Conservation (phyloP, 2,113 vertebrate species). For the Sturnira hondurensis region DNA sequence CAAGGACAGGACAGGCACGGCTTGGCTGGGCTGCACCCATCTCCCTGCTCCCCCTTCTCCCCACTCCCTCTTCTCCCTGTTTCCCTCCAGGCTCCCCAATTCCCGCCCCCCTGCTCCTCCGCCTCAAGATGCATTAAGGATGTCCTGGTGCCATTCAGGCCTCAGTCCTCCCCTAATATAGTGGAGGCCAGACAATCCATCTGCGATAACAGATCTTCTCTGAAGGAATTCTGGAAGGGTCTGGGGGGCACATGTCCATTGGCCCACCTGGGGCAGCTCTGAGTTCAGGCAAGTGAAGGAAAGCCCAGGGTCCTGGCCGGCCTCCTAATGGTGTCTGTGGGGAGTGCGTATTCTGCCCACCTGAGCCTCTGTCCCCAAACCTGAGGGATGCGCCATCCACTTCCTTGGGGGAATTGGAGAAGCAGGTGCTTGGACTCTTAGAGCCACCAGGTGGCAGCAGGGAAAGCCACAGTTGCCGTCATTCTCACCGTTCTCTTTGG, state of each 20-base stretch:
- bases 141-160: not conserved
- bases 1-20: not conserved
- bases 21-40: not conserved
- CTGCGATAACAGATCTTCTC: not conserved
- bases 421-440: not conserved
- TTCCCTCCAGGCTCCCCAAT: not conserved
- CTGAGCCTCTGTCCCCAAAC: not conserved
- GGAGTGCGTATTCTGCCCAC: rapidly evolving
- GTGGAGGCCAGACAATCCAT: not conserved
- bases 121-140: not conserved
- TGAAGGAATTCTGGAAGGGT: not conserved
- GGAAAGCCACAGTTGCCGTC: not conserved
- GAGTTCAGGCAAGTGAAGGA: not conserved
- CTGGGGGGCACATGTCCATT: not conserved
- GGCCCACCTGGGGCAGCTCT: not conserved
- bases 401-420: not conserved
- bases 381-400: not conserved
- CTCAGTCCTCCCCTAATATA: not conserved
- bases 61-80: not conserved
- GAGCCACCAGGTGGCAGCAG: conserved; percentile 39
- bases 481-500: not conserved
- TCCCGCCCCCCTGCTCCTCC: not conserved
- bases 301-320: not conserved
- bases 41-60: not conserved
- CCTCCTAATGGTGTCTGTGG: not conserved